phyloP scores from a whole-genome alignment of 2,113 vertebrate genomes.

The Pampusana beccarii region DNA sequence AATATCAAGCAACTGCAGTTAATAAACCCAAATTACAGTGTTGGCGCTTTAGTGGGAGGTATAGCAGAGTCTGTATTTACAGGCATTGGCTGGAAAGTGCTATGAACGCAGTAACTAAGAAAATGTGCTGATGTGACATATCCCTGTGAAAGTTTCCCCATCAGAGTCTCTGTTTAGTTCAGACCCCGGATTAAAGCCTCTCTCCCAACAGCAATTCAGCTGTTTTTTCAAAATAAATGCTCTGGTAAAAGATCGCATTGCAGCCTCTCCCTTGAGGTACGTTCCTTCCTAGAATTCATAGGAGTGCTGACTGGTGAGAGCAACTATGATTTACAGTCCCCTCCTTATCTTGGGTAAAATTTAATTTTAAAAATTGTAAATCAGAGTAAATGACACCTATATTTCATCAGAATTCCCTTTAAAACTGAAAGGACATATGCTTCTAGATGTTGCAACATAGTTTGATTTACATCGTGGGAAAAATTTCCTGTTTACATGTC shows the following conservation, averaged over 20 bases:
- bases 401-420: not conserved
- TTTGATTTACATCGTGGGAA: not conserved
- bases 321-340: not conserved
- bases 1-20: not conserved
- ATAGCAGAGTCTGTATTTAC: not conserved
- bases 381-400: not conserved
- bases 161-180: not conserved
- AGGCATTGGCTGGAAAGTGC: not conserved
- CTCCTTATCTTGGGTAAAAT: not conserved
- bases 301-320: not conserved
- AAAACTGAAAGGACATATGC: not conserved
- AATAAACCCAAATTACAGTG: not conserved
- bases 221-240: not conserved
- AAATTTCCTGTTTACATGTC: not conserved
- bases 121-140: conserved; percentile 13
- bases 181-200: not conserved
- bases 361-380: not conserved
- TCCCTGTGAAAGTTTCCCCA: not conserved
- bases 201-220: not conserved
- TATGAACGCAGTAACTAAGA: not conserved
- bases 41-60: not conserved
- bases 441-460: not conserved
- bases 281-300: not conserved
- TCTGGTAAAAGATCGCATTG: not conserved
- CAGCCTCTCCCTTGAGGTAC: not conserved